These are phyloP conservation scores for Heterotilapia buettikoferi DNA, from an alignment of 2,113 vertebrate genomes.

Conservation along the genomic window DNA sequence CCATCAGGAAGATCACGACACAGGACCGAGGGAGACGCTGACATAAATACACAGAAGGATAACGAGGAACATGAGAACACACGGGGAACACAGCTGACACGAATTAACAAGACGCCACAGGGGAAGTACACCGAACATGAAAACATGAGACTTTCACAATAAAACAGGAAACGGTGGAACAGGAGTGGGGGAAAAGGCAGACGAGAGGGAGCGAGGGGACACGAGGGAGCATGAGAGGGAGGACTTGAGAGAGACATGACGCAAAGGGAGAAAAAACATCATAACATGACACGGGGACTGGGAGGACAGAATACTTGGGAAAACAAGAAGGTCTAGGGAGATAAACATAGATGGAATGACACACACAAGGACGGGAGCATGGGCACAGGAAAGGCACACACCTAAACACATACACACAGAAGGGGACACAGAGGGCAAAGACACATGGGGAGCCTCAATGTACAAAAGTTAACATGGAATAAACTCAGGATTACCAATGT, in stretches of 20 bases:
- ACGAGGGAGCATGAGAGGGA: neutral
- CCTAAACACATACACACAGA: neutral
- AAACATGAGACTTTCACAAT: neutral
- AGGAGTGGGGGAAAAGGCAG: neutral
- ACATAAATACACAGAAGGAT: neutral
- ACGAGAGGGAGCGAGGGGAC: neutral
- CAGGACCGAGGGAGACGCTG: neutral
- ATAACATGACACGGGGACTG: neutral
- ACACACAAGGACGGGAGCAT: rapidly evolving
- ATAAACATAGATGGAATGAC: neutral
- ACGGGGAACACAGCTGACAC: neutral
- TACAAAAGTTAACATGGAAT: neutral
- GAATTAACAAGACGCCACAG: neutral
- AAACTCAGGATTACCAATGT: neutral
- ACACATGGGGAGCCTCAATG: neutral
- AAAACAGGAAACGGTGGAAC: neutral
- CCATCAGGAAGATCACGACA: neutral
- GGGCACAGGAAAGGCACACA: neutral
- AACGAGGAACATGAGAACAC: neutral
- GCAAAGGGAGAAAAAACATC: neutral
- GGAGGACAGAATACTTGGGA: neutral
- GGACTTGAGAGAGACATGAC: neutral
- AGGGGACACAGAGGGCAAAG: neutral
- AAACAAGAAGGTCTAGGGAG: neutral
- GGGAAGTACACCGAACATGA: neutral